Base-by-base conservation (phyloP, 1,140 invertebrate species). In the Pseudomyrmex dendroicus region DNA sequence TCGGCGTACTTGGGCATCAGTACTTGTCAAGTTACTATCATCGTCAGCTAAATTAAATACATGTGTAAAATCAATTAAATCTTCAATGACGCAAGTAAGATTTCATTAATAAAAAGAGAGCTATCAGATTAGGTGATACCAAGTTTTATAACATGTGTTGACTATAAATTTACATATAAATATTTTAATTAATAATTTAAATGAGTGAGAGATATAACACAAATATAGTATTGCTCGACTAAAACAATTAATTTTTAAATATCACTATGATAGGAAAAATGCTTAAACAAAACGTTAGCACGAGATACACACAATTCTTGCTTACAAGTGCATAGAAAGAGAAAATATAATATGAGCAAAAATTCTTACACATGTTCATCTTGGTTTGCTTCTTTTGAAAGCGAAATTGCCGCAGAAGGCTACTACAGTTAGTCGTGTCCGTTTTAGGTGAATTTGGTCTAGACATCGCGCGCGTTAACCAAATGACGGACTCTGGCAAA, bases 301-400 rank as follows among this genome's bases (percentile, higher is more conserved):
- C 13, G 13, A 22, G 5, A 61, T 4, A 61, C 2, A 12, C 20
- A 4, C 13, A 20, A 17, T 20, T 25, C 8, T 62, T 4, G 1
- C 13, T 25, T 7, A 62, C 12, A 62, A 67, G 17, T 13, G 15
- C 13, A 9, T 17, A 7, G 15, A 67, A 52, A 44, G 5, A 25
- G 4, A 20, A 15, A 74, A 70, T 46, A 76, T 61, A 46, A 66
- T 5, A 54, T 35, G 13, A 13, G 2, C 35, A 54, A 10, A n/a
- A 64, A 2, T 13, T 68, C 93, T 94, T 92, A 94, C 93, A 94
- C 85, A 92, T 92, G 72, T 89, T 92, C 83, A 91, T 89, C 84
- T 88, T 91, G 67, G 89, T 74, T 77, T 85, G 82, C 83, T 89
- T 92, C 82, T 93, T 94, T 80, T 93, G 92, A 82, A 93, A 94